A percentile compares a stretch with the other conserved stretches of the same genome.
These are phyloP conservation scores for Lumbricus terrestris DNA, from an alignment of 2,888 invertebrate species.

Conservation along the genomic window DNA sequence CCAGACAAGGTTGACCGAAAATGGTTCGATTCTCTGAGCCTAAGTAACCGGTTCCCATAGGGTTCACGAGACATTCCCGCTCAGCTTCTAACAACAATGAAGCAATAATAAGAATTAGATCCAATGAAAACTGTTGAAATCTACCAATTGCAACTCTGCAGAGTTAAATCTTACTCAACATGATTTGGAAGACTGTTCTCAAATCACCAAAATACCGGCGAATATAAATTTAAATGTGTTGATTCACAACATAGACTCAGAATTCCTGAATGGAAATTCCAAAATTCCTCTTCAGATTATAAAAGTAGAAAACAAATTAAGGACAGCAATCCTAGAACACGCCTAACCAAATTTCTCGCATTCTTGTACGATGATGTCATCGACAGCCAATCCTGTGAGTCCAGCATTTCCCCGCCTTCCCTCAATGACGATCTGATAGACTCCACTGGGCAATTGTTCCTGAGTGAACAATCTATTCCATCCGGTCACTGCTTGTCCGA, in stretches of 20 bases:
- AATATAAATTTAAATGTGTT: no score
- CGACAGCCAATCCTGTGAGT: conserved; percentile 15
- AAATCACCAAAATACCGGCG: no score
- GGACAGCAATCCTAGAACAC: no score
- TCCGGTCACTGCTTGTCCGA: background rate
- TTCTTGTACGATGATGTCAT: conserved; percentile 10
- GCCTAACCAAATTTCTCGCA: conserved; percentile 13
- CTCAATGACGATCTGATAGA: conserved; percentile 7
- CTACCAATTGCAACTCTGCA: no score
- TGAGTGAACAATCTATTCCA: conserved; percentile 14
- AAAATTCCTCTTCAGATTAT: no score
- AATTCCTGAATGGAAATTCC: no score
- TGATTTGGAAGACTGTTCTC: no score
- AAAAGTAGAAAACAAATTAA: no score
- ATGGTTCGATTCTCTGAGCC: background rate
- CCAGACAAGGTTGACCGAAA: background rate
- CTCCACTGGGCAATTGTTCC: background rate
- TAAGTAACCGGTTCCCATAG: background rate
- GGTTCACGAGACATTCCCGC: background rate
- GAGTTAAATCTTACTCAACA: no score
- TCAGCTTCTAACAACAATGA: background rate
- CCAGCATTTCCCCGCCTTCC: background rate
- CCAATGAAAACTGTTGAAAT: no score
- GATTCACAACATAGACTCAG: no score
- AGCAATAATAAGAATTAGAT: no score